Conservation (phyloP, 2,797 vertebrate species). For the Danio tinwini region DNA sequence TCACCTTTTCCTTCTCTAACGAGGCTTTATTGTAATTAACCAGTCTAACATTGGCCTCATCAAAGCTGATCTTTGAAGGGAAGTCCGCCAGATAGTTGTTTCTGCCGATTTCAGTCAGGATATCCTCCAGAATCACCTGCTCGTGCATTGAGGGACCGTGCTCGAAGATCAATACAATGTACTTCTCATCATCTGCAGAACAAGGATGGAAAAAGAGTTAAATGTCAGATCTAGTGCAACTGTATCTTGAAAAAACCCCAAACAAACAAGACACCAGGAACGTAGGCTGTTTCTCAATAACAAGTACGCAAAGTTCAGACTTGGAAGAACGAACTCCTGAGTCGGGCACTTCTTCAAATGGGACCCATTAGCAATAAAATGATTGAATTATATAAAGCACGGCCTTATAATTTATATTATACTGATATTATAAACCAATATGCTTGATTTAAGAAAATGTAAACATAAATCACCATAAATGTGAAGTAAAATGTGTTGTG, state of each 20-base stretch:
- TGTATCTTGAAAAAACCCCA: background rate
- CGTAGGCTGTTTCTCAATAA: too few relatives aligned
- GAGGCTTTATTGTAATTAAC: conserved; percentile 91
- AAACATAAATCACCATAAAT: too few relatives aligned
- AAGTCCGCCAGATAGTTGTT: conserved; percentile 86
- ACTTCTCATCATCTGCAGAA: conserved; percentile 89
- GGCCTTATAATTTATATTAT: too few relatives aligned
- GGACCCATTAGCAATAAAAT: too few relatives aligned
- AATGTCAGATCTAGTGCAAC: background rate
- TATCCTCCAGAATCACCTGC: conserved; percentile 90
- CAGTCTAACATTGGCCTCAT: conserved; percentile 92
- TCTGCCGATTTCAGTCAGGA: conserved; percentile 85
- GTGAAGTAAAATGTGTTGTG: too few relatives aligned
- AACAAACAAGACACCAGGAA: too few relatives aligned
- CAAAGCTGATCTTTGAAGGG: conserved; percentile 88
- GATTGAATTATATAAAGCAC: too few relatives aligned
- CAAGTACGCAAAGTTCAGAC: too few relatives aligned
- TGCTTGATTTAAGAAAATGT: too few relatives aligned
- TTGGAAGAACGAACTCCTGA: too few relatives aligned
- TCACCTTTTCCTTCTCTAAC: conserved; percentile 78
- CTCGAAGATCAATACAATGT: conserved; percentile 96
- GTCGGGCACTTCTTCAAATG: too few relatives aligned
- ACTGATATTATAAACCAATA: too few relatives aligned
- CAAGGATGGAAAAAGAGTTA: background rate
- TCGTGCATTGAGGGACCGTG: conserved; percentile 84